Evolutionary conservation across 2,888 invertebrate species (phyloP).

Genomic region (Lithophane leautieri): DNA sequence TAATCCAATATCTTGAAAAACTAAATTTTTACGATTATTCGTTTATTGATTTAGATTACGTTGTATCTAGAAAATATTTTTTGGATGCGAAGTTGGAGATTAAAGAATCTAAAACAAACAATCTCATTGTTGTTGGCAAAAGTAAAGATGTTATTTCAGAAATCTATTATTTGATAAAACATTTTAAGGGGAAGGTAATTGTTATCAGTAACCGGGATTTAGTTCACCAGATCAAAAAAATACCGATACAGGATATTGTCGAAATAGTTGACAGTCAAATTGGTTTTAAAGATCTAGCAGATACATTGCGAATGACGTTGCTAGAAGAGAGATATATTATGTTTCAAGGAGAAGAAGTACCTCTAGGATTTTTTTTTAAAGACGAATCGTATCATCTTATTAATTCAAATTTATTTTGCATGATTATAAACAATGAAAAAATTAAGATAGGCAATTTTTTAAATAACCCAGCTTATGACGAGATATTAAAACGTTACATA

Average conservation of each 20-base stretch:
- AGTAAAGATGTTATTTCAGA: constrained; percentile 10
- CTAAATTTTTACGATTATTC: constrained; percentile 9
- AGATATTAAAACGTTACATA: constrained; percentile 36
- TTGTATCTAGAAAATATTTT: constrained; percentile 37
- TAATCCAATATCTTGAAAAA: constrained; percentile 46
- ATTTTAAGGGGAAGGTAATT: constrained; percentile 42
- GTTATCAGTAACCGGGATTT: constrained; percentile 18
- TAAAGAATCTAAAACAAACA: constrained; percentile 4
- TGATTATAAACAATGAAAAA: constrained; percentile 38
- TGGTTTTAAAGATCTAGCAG: constrained; percentile 28
- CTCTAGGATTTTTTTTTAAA: constrained; percentile 12
- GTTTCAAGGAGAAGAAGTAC: constrained; percentile 41
- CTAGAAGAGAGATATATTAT: constrained; percentile 31
- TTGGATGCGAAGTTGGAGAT: constrained; percentile 28
- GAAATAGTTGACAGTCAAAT: constrained; percentile 17
- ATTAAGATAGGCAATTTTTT: constrained; percentile 37
- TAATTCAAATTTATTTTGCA: constrained; percentile 30
- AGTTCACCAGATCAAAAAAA: background rate
- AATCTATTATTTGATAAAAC: background rate
- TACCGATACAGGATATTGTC: background rate
- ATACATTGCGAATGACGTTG: constrained; percentile 12
- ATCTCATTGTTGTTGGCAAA: constrained; percentile 21
- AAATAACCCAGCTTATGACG: constrained; percentile 18
- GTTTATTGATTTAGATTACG: constrained; percentile 46
- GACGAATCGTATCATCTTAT: constrained; percentile 16